These are phyloP conservation scores for Mola mola DNA, from an alignment of 2,113 vertebrate species.

Conservation along the genomic window DNA sequence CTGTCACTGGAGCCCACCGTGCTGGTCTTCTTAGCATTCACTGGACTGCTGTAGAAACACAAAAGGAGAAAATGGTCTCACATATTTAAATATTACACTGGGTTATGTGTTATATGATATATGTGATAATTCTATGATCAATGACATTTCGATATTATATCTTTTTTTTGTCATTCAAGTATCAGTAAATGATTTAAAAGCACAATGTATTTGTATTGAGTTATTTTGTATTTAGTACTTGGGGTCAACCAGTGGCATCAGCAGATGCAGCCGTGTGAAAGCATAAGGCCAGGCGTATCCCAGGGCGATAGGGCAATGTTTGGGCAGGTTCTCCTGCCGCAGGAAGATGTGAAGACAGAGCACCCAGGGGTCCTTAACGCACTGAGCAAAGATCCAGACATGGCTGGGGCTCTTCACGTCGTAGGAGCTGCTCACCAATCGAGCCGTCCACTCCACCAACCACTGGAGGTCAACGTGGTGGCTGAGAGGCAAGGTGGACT, in stretches of 20 bases:
- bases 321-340: slow-evolving; percentile 95
- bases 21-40: slow-evolving; percentile 97
- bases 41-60: slow-evolving; percentile 86
- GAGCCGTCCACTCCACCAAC: slow-evolving; percentile 96
- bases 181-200: not conserved
- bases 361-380: slow-evolving; percentile 96
- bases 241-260: slow-evolving; percentile 95
- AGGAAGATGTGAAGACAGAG: slow-evolving; percentile 98
- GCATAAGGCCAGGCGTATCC: slow-evolving; percentile 97
- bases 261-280: slow-evolving; percentile 93
- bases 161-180: slow-evolving; percentile 2
- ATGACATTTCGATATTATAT: fast-evolving
- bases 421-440: slow-evolving; percentile 94
- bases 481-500: slow-evolving; percentile 89
- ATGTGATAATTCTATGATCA: not conserved
- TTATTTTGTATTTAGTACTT: slow-evolving; percentile 82
- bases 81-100: not conserved
- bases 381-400: slow-evolving; percentile 98
- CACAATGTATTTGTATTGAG: not conserved
- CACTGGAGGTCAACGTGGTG: slow-evolving; percentile 96
- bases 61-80: not conserved
- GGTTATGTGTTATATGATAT: not conserved
- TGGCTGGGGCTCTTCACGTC: slow-evolving; percentile 98
- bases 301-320: slow-evolving; percentile 94
- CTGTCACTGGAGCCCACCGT: slow-evolving; percentile 89